Percentiles rank a stretch among this genome's conserved stretches.
Evolutionary conservation across 2,797 vertebrate genomes (phyloP).

Genomic region (Pseudochaenichthys georgianus): DNA sequence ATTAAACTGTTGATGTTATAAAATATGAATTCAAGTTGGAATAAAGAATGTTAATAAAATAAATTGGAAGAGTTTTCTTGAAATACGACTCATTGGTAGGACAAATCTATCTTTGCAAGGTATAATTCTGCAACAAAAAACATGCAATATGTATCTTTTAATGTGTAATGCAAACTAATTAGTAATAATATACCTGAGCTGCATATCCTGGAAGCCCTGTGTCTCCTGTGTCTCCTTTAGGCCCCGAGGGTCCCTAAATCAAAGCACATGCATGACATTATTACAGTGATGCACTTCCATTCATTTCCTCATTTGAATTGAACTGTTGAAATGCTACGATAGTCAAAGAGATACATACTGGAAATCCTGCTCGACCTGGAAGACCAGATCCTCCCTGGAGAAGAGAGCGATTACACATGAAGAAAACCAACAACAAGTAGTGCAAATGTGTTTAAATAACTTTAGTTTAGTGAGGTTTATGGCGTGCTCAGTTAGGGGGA

Average conservation of each 20-base stretch:
- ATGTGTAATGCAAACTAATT: neutral
- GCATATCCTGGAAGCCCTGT: conserved; percentile 85
- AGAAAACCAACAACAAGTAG: neutral
- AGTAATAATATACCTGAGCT: conserved; percentile 82
- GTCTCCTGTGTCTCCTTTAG: conserved; percentile 88
- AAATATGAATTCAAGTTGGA: too few relatives aligned
- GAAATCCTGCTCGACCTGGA: conserved; percentile 81
- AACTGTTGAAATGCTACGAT: neutral
- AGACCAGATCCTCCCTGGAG: conserved; percentile 73
- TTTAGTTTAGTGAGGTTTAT: neutral
- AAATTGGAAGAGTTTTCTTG: too few relatives aligned
- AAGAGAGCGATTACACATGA: conserved; percentile 7
- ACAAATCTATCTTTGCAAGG: neutral
- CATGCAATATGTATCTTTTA: neutral
- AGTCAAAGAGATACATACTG: conserved; percentile 76
- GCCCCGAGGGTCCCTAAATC: conserved; percentile 87
- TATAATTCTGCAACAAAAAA: neutral
- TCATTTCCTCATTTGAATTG: neutral
- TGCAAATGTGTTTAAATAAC: neutral
- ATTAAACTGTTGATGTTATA: too few relatives aligned
- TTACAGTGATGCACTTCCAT: neutral
- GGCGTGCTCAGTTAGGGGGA: conserved; percentile 13
- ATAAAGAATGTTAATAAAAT: too few relatives aligned
- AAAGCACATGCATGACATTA: neutral
- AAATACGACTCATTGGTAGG: neutral